phyloP scores from a whole-genome alignment of 2,888 invertebrate genomes.

The Lysandra coridon region DNA sequence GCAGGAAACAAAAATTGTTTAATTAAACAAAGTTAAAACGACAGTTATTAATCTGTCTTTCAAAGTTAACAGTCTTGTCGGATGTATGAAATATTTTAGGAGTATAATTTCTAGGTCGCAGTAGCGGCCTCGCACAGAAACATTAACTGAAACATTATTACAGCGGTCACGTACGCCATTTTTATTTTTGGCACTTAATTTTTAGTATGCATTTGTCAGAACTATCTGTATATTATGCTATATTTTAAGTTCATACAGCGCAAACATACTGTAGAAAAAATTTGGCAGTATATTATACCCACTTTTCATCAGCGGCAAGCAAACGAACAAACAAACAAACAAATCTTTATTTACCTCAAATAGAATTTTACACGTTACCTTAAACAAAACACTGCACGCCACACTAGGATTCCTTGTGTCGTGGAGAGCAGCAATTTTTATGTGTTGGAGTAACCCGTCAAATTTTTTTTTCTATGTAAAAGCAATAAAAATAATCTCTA shows the following conservation, averaged over 20 bases:
- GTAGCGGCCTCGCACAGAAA: background rate
- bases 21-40: constrained; percentile 2
- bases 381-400: too few relatives aligned
- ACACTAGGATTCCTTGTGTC: too few relatives aligned
- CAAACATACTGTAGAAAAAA: background rate
- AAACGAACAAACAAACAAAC: too few relatives aligned
- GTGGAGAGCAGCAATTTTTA: too few relatives aligned
- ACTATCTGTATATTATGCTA: background rate
- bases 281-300: too few relatives aligned
- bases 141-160: constrained; percentile 7
- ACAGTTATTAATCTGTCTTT: constrained; percentile 27
- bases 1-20: background rate
- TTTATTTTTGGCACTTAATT: background rate
- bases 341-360: too few relatives aligned
- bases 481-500: too few relatives aligned
- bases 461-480: too few relatives aligned
- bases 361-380: too few relatives aligned
- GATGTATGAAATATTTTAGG: constrained; percentile 24
- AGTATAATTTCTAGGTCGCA: constrained; percentile 13
- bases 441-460: too few relatives aligned
- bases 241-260: background rate
- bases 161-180: constrained; percentile 3
- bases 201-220: background rate
- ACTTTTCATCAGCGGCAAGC: too few relatives aligned
- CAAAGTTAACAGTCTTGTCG: constrained; percentile 2